phyloP scores from a whole-genome alignment of 2,888 invertebrate species.

The Itoplectis maculator region DNA sequence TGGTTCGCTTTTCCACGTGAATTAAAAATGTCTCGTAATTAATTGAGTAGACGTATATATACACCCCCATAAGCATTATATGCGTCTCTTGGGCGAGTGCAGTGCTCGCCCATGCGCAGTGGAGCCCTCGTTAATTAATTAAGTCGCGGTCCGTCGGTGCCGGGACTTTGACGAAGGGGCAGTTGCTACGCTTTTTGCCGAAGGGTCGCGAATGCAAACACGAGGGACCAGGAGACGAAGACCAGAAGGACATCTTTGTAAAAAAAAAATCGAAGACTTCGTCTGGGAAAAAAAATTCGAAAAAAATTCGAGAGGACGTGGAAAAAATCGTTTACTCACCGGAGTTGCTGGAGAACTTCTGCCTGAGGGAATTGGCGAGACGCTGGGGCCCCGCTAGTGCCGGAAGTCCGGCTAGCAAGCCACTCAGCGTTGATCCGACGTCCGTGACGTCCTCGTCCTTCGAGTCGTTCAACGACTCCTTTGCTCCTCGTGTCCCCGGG shows the following conservation, averaged over 20 bases:
- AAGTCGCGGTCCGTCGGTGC: slow-evolving; percentile 67
- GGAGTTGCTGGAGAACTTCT: slow-evolving; percentile 82
- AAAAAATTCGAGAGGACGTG: background rate
- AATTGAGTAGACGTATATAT: slow-evolving; percentile 14
- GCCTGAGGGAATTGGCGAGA: slow-evolving; percentile 82
- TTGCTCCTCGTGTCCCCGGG: slow-evolving; percentile 82
- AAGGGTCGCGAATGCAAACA: slow-evolving; percentile 54
- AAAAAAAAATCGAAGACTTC: slow-evolving; percentile 1
- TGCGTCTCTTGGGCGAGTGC: slow-evolving; percentile 47
- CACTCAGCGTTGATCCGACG: slow-evolving; percentile 82
- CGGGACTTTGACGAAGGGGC: slow-evolving; percentile 53
- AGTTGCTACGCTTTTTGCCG: slow-evolving; percentile 27
- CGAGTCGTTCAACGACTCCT: slow-evolving; percentile 83
- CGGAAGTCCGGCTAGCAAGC: slow-evolving; percentile 82
- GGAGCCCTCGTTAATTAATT: slow-evolving; percentile 67
- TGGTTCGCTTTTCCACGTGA: slow-evolving; percentile 41
- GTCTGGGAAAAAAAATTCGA: background rate
- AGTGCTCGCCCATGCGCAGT: slow-evolving; percentile 54
- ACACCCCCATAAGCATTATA: background rate
- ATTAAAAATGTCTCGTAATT: slow-evolving; percentile 8
- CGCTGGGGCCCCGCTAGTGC: slow-evolving; percentile 83
- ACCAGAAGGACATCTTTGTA: slow-evolving; percentile 2
- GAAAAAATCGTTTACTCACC: slow-evolving; percentile 77
- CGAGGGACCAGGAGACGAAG: background rate
- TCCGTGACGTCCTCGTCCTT: slow-evolving; percentile 79